Base-by-base conservation (phyloP, 2,113 vertebrate species). In the Pimephales promelas region DNA sequence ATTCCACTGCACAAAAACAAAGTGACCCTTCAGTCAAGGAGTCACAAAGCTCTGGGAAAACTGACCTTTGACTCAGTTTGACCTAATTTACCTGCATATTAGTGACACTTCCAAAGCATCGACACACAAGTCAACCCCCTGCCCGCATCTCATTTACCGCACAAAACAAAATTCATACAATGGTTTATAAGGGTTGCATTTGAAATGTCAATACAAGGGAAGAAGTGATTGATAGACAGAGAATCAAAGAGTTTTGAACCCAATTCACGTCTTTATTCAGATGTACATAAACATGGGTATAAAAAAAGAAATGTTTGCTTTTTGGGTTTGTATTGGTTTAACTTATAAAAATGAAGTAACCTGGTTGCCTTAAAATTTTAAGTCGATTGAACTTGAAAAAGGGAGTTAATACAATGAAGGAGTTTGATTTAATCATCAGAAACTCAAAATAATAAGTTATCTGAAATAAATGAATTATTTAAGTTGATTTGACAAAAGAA, bases 11-110 rank as follows among this genome's bases (percentile, higher is more conserved):
- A 83, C 82, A 89, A 86, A 90, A 85, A 56, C 72, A n/a, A 26
- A 85, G 82, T 84, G 83, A 88, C 89, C 90, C 84, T 78, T 54
- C 72, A 82, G 88, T 91, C 89, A 80, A 45, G 64, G 75, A 91
- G 92, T 92, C 89, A 93, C 81, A 91, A 90, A 89, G 57, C 88
- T 82, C 61, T 0, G 78, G 88, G 72, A 85, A 89, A 84, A 80
- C 56, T 85, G 88, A 79, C 92, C 93, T 92, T 88, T 92, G 82
- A 92, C 91, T 89, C 89, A 52, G 84, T 75, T 92, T 92, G 92
- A 92, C 91, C 91, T 88, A 91, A 89, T 92, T 93, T 92, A 91
- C 88, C 57, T 87, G 79, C 87, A 86, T 93, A n/a, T n/a, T n/a
- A 93, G 93, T 91, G 87, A 87, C 89, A 79, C 24, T 68, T 88